phyloP scores from a whole-genome alignment of 2,113 vertebrate species.

The Rhea americana region DNA sequence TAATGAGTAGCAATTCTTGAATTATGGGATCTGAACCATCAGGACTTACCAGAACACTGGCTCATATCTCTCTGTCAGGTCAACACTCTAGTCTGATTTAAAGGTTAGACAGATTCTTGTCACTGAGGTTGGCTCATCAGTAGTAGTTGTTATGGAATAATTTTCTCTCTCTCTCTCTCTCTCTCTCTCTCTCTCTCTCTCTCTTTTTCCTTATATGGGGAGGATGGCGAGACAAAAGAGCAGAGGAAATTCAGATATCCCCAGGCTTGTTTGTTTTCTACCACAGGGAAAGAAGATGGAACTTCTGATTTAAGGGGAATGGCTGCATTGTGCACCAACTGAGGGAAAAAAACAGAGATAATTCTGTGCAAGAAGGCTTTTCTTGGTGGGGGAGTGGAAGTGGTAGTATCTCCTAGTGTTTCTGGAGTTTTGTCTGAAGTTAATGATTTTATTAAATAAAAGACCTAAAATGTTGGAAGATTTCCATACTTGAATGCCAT shows the following conservation, averaged over 20 bases:
- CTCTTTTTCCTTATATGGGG: background rate
- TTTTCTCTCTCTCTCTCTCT: background rate
- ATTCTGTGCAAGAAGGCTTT: background rate
- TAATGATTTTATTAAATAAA: background rate
- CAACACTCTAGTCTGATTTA: background rate
- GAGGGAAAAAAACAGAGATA: background rate
- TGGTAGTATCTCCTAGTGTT: background rate
- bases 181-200: too few species aligned
- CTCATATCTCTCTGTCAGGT: background rate
- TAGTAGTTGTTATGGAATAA: background rate
- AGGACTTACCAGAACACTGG: background rate
- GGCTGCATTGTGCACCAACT: background rate
- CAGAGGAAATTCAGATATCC: background rate
- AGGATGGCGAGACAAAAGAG: background rate
- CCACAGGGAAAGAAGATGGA: background rate
- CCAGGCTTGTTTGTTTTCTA: background rate
- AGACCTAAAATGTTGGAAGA: background rate
- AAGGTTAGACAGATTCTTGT: background rate
- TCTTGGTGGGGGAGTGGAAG: background rate
- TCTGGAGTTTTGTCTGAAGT: constrained; percentile 24
- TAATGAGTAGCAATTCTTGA: background rate
- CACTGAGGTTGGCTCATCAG: background rate
- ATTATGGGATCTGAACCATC: background rate
- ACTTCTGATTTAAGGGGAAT: too few species aligned
- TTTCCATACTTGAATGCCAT: background rate